Evolutionary conservation across 2,888 invertebrate species (phyloP), one percentile per base, ranked within the genome.

Genomic region (Drosophila phalerata): DNA sequence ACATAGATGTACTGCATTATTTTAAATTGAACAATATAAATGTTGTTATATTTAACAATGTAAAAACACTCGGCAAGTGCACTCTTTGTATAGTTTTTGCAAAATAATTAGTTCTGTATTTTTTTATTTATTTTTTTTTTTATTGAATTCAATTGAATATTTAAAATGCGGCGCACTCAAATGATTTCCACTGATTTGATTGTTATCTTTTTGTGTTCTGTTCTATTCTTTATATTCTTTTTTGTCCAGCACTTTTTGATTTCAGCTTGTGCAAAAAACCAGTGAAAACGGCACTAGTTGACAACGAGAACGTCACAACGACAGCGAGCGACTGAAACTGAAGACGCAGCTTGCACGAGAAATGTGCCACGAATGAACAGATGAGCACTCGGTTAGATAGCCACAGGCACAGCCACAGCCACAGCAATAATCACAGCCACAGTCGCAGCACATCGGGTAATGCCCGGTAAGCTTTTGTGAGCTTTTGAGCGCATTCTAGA

Each of bases 1-100:
- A 92, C 77, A 74, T 91, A 83, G 75, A 92, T 78, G 67, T 91
- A 91, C 82, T 92, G 92, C 92, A 92, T 92, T 49, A 3, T 30
- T 30, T 13, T 22, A 34, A 56, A 69, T 76, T 71, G 30, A 65
- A 65, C 66, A 45, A 57, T 68, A 52, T 34, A 38, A 69, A 63
- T 60, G 45, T 45, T 11, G 11, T 17, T 55, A 67, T 37, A 38
- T 37, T 40, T 47, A 19, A 13, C 15, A 15, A 15, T 53, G 55
- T 37, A 5, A 38, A 53, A 40, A 45, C 58, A 49, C 48, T 32
- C 32, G 34, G 32, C 19, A 32, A 34, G 13, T 48, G 28, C 17
- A 37, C 19, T 19, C 19, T 10, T 17, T n/a, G 25, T 28, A 56
- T 19, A 3, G 13, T 38, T 19, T n/a, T 30, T 43, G 9, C 47